Percentiles rank a stretch among this genome's conserved stretches.
Conservation (phyloP, 1,140 invertebrate species). For the Sarcophaga peregrina region DNA sequence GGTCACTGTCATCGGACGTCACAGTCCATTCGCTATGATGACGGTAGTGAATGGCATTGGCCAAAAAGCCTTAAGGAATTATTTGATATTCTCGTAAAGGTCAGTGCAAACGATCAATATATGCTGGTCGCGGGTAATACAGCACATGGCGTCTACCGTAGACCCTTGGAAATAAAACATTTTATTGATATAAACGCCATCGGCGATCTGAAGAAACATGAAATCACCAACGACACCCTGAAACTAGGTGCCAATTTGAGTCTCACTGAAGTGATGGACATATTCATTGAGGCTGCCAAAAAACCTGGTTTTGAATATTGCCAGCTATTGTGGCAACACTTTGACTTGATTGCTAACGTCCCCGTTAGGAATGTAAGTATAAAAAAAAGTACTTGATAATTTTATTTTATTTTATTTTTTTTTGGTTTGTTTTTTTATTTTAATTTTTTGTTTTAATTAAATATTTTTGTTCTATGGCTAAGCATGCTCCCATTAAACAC, state of each 20-base stretch:
- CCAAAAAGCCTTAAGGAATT: conserved; percentile 68
- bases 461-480: too few relatives aligned
- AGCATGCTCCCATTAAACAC: too few relatives aligned
- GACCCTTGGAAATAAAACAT: conserved; percentile 67
- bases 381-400: too few relatives aligned
- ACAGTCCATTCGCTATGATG: conserved; percentile 60
- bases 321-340: conserved; percentile 67
- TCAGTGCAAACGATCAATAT: conserved; percentile 64
- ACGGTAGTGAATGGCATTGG: conserved; percentile 60
- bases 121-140: conserved; percentile 71
- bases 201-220: conserved; percentile 70
- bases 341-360: conserved; percentile 78
- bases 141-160: conserved; percentile 73
- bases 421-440: too few relatives aligned
- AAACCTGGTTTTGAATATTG: conserved; percentile 69
- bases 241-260: conserved; percentile 75
- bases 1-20: conserved; percentile 52
- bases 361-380: conserved; percentile 75
- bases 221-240: conserved; percentile 58
- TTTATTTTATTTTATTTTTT: too few relatives aligned
- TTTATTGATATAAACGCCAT: conserved; percentile 81
- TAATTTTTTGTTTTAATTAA: too few relatives aligned
- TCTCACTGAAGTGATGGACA: conserved; percentile 73
- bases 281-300: conserved; percentile 69
- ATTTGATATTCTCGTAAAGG: conserved; percentile 70